Evolutionary conservation across 1,140 invertebrate genomes (phyloP).

Genomic region (Philotrypesis tridentata): DNA sequence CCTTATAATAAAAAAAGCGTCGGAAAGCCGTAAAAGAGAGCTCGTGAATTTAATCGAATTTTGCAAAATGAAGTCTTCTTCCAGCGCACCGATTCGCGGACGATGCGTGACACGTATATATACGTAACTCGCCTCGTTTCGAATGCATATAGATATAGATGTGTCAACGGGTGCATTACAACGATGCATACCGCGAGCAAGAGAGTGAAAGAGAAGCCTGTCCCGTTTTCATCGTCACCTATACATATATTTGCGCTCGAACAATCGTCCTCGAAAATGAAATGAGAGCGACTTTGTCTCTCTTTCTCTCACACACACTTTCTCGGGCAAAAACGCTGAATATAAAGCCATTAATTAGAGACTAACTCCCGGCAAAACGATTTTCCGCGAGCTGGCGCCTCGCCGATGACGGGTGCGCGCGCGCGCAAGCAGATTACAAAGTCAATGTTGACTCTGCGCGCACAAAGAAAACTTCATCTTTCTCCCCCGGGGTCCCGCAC

Average conservation of each 20-base stretch:
- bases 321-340: background rate
- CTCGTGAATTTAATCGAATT: background rate
- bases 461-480: constrained; percentile 35
- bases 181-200: too few relatives aligned
- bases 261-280: background rate
- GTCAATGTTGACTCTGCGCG: constrained; percentile 28
- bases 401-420: background rate
- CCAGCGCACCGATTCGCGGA: background rate
- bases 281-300: too few relatives aligned
- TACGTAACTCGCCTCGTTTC: background rate
- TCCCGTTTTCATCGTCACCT: too few relatives aligned
- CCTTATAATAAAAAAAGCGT: background rate
- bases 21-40: background rate
- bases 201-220: too few relatives aligned
- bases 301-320: too few relatives aligned
- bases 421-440: constrained; percentile 36
- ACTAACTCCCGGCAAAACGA: background rate
- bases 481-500: background rate
- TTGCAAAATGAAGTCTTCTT: background rate
- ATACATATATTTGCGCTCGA: too few relatives aligned
- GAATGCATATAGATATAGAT: background rate
- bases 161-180: too few relatives aligned
- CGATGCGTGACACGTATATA: background rate
- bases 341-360: background rate
- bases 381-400: background rate